Conservation (phyloP, 2,113 vertebrate species). For the Hypanus sabinus region DNA sequence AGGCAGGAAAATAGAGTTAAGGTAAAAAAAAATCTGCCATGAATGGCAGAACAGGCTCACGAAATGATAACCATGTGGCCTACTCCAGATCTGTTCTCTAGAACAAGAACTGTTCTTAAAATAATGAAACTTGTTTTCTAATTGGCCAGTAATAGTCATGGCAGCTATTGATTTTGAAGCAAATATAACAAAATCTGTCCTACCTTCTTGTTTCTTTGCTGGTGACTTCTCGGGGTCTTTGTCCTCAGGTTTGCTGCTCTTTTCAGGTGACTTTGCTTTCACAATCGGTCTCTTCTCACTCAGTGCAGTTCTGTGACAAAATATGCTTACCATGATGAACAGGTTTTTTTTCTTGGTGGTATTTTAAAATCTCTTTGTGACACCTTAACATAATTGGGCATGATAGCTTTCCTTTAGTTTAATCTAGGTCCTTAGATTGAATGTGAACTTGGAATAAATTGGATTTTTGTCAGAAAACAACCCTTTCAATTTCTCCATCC, state of each 20-base stretch:
- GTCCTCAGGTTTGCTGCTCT: constrained; percentile 79
- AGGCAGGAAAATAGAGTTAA: too few species aligned
- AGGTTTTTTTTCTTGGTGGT: background rate
- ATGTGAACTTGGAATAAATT: too few species aligned
- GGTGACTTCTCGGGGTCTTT: constrained; percentile 93
- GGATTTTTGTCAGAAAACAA: too few species aligned
- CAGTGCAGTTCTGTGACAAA: constrained; percentile 74
- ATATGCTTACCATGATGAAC: background rate
- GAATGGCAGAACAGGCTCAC: too few species aligned
- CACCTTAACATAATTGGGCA: background rate
- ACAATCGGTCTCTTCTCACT: constrained; percentile 91
- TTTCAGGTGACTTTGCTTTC: constrained; percentile 93
- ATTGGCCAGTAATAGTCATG: background rate
- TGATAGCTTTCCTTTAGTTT: background rate
- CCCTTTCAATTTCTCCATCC: background rate
- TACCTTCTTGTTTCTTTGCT: constrained; percentile 90
- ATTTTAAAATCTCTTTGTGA: background rate
- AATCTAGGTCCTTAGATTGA: background rate
- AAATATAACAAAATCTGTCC: background rate
- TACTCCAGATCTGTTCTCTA: too few species aligned
- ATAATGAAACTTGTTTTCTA: too few species aligned
- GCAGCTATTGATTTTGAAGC: background rate
- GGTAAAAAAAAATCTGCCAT: too few species aligned
- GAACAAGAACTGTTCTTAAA: too few species aligned
- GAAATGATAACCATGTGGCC: too few species aligned